phyloP scores from a whole-genome alignment of 2,888 invertebrate genomes.

The Tiliacea citrago region DNA sequence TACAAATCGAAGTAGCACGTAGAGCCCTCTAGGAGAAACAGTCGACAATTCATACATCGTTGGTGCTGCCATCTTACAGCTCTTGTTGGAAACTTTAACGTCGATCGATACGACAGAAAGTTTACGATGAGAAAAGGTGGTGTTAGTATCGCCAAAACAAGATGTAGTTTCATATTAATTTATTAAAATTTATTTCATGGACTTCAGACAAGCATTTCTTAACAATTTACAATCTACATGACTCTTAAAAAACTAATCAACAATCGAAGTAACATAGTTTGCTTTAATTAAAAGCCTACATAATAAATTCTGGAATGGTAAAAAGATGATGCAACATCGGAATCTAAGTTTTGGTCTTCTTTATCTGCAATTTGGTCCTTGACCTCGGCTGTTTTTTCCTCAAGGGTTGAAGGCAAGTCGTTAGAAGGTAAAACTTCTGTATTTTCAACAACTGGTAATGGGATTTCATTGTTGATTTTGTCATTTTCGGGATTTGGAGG shows the following conservation, averaged over 20 bases:
- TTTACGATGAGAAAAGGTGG: constrained; percentile 56
- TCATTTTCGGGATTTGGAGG: constrained; percentile 52
- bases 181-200: constrained; percentile 57
- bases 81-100: neutral
- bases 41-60: neutral
- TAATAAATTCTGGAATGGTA: constrained; percentile 84
- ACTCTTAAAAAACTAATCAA: constrained; percentile 62
- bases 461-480: constrained; percentile 52
- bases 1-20: neutral
- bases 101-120: constrained; percentile 14
- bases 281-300: constrained; percentile 68
- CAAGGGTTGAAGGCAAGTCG: constrained; percentile 32
- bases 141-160: constrained; percentile 52
- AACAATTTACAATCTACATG: constrained; percentile 57
- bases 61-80: constrained; percentile 57
- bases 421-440: constrained; percentile 55
- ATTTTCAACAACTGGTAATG: constrained; percentile 56
- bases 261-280: constrained; percentile 46
- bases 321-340: constrained; percentile 85
- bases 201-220: constrained; percentile 32
- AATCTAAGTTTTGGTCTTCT: constrained; percentile 74
- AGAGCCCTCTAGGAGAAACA: constrained; percentile 43
- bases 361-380: constrained; percentile 60
- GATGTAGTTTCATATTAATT: constrained; percentile 22
- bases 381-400: constrained; percentile 55